Percentiles rank a stretch among this genome's conserved stretches.
Evolutionary conservation across 2,113 vertebrate genomes (phyloP).

Genomic region (Callaeas wilsoni): DNA sequence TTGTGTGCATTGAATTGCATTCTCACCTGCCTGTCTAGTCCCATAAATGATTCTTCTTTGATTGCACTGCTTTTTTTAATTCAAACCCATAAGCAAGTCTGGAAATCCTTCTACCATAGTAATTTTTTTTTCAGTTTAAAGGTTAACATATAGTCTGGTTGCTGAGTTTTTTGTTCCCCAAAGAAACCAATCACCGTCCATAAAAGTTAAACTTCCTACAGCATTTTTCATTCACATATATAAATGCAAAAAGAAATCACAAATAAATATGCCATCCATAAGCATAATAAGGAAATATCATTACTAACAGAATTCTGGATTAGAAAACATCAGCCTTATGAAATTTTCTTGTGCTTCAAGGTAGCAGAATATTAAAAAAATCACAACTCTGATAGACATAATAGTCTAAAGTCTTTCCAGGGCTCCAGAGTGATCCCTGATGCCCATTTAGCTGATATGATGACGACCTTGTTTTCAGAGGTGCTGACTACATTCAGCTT

Average conservation of each 20-base stretch:
- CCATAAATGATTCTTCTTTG: not conserved
- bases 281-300: not conserved
- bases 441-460: not conserved
- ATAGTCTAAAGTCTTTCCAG: not conserved
- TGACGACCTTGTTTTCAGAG: not conserved
- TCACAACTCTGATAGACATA: not conserved
- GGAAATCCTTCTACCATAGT: not conserved
- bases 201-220: not conserved
- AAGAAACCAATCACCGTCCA: not conserved
- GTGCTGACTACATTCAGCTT: not conserved
- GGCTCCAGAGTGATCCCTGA: not conserved
- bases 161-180: not conserved
- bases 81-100: not conserved
- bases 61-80: not conserved
- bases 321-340: not conserved
- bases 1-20: conserved; percentile 15
- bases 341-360: not conserved
- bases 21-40: conserved; percentile 3
- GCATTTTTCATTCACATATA: not conserved
- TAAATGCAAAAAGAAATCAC: not conserved
- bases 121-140: not conserved
- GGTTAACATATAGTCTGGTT: not conserved
- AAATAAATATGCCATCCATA: not conserved
- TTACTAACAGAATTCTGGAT: not conserved
- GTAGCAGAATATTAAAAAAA: not conserved